Conservation (phyloP, 2,113 vertebrate genomes). For the Myodes glareolus region DNA sequence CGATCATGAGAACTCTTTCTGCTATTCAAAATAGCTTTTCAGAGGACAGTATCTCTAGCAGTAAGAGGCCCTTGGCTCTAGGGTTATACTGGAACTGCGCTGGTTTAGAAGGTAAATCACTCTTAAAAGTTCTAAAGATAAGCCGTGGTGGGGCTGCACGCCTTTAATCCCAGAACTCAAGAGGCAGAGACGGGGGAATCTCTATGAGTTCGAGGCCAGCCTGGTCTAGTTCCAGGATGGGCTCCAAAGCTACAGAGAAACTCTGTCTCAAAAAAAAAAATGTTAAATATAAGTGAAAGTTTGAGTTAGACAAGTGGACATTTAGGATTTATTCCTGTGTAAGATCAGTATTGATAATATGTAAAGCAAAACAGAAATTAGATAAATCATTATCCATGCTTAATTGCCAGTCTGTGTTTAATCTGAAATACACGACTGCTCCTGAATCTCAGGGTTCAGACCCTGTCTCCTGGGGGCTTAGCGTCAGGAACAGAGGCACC, state of each 20-base stretch:
- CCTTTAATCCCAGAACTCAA: no score
- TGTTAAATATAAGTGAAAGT: not conserved
- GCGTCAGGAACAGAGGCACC: not conserved
- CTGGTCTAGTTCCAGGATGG: no score
- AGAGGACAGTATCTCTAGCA: not conserved
- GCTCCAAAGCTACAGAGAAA: no score
- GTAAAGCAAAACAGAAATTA: conserved; percentile 30
- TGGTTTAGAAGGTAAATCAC: conserved; percentile 20
- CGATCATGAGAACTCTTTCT: not conserved
- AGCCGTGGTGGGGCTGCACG: no score
- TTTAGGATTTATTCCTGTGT: not conserved
- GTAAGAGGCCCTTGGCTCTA: not conserved
- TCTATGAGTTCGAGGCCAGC: no score
- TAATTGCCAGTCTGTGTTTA: not conserved
- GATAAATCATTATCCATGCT: not conserved
- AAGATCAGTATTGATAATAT: not conserved
- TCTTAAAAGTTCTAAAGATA: not conserved
- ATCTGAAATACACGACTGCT: not conserved
- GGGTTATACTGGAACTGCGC: not conserved
- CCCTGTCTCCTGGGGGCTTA: not conserved
- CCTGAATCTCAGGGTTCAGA: not conserved
- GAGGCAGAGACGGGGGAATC: no score
- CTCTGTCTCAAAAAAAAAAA: not conserved
- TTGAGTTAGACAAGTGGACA: not conserved
- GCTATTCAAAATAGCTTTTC: conserved; percentile 8